Base-by-base conservation (phyloP, 2,888 invertebrate genomes). In the Gari tellinella region DNA sequence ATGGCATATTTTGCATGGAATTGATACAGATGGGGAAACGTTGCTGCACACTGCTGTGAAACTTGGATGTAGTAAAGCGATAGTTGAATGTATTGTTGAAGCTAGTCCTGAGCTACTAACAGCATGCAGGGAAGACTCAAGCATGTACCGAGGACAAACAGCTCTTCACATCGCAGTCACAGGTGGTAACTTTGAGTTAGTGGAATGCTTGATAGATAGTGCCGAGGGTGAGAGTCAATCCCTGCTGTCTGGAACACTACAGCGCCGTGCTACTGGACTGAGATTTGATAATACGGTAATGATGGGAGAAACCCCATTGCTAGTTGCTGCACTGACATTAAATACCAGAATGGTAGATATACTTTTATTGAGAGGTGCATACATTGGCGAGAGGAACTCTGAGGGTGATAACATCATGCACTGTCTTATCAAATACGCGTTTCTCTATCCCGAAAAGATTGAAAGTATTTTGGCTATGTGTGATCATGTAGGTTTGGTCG, bases 391-490 rank as follows among this genome's bases (percentile, higher is more conserved):
- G 7, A 55, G 52, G 46, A 86, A 84, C 64, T 61, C 64, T 10
- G 45, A 37, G 3, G 86, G 84, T 1, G 85, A 86, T 56, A 86
- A 81, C 45, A 63, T 82, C 2, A 78, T 81, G 46, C 84, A 86
- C 62, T 76, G 80, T 7, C 58, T 85, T 0, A 69, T 86, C 10
- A 75, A 67, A 41, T 86, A 78, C 49, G 68, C 81, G 1, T 72
- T 67, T 45, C 43, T 80, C 1, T 78, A 85, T 46, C 81, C 83
- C 0, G 80, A 83, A 12, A 80, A 80, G 45, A 46, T 53, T 1
- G 14, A 51, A 2, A 72, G 68, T 25, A 65, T 76, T 17, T 64
- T 76, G 57, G 43, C 43, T 7, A 64, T 68, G 62, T 52, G 55
- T 21, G 57, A 67, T 17, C 68, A 64, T 38, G n/a, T 68, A 31